Evolutionary conservation across 1,140 invertebrate species (phyloP), one percentile per base, ranked within the genome.

Genomic region (Macrostomum lignano): DNA sequence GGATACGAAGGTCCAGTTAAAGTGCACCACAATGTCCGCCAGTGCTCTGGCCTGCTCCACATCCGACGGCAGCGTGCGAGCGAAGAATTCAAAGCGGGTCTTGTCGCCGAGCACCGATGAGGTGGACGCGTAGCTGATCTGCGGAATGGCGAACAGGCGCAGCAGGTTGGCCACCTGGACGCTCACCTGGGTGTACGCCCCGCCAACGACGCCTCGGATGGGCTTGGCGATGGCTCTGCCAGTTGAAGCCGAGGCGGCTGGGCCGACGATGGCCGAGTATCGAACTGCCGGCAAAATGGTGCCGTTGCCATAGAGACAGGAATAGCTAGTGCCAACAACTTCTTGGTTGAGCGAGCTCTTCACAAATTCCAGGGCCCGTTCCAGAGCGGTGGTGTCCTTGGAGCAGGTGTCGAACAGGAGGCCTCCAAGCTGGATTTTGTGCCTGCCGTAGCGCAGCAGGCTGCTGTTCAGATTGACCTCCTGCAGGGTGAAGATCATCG

Each of bases 401-500:
- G 66, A 66, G 46, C 72, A 74, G 0, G 72, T 72, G 46, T 74
- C 72, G 3, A 73, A 48, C 33, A 74, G 72, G 39, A 68, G 62
- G 6, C 68, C 69, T 1, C 72, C 72, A 22, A 74, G 46, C 3
- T 50, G 63, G 7, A 68, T 57, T n/a, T n/a, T n/a, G n/a, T n/a
- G n/a, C n/a, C n/a, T n/a, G n/a, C n/a, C n/a, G 35, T 67, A 65
- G 1, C 69, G 68, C 22, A 55, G 33, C n/a, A 49, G n/a, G 3
- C 48, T 46, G 0, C 52, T 44, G 39, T 73, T 60, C 1, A 48
- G 50, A 48, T 76, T 76, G 36, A 77, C 73, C 29, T 62, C 57
- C 44, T 74, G 70, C 4, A 76, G 52, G 3, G 73, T 72, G 50
- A 69, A 76, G 1, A 76, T 55, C 72, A 77, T 75, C 2, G 74